Base-by-base conservation (phyloP, 2,888 invertebrate species). In the Mylabris sibirica region DNA sequence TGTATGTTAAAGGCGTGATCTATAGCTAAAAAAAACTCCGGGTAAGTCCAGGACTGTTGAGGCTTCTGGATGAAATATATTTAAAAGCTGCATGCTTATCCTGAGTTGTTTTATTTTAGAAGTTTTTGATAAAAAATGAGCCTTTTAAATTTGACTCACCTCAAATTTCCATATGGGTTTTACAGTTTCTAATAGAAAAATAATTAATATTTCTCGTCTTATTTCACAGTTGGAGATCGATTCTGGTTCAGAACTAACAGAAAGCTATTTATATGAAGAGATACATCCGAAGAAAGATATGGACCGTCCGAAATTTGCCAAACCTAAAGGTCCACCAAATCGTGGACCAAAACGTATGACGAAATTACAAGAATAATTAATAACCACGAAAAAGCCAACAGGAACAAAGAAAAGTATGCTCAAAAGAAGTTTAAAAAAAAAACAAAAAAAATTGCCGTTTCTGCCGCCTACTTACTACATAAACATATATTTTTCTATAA, bases 261-360 rank as follows among this genome's bases (percentile, higher is more conserved):
- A 97, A 84, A 93, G 93, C 77, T 97, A 90, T 85, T 86, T 99
- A 14, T 91, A 95, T 82, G 97, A 98, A 78, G 97, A 98, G 86
- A 89, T 99, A 68, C 97, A 99, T 85, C 98, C 98, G 0, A 96
- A 95, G 83, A 91, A 93, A 80, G 94, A 92, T 83, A 88, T 96
- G 57, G 93, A 96, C 83, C 90, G 93, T 76, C 95, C 95, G 20
- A 95, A 96, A 78, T 99, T 99, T 87, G 95, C 96, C 70, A 97
- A 97, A 85, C 99, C 99, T 1, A 98, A 97, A 86, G 98, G 98
- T 9, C 99, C 98, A 49, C 95, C 96, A 5, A 94, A 93, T 81
- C 88, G 98, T 78, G 98, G 98, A 53, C 96, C 96, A 0, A 95
- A 94, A 84, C 89, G 97, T 72, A 89, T 97, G 78, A 96, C 95